Conservation (phyloP, 2,888 invertebrate genomes). For the Stomorhina lunata region DNA sequence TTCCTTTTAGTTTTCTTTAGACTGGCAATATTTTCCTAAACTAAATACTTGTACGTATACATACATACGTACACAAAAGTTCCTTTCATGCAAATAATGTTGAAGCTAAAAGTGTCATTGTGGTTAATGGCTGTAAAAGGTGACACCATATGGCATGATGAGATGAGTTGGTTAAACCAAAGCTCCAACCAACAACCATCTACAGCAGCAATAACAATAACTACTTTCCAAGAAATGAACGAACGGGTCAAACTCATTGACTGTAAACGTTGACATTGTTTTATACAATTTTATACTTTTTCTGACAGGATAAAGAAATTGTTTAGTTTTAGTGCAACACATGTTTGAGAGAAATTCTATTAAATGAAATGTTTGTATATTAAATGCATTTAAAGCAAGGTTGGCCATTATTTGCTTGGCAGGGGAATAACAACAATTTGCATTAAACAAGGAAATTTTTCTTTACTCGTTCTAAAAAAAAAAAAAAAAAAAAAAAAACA, state of each 20-base stretch:
- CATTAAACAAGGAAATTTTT: too few relatives aligned
- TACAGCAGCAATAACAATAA: background rate
- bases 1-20: slow-evolving; percentile 7
- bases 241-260: slow-evolving; percentile 63
- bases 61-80: background rate
- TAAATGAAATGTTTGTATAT: background rate
- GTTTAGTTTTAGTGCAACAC: slow-evolving; percentile 40
- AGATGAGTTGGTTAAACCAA: slow-evolving; percentile 45
- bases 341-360: slow-evolving; percentile 20
- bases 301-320: background rate
- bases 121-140: slow-evolving; percentile 64
- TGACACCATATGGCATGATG: slow-evolving; percentile 60
- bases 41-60: background rate
- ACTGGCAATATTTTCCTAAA: background rate
- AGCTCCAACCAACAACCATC: background rate
- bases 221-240: slow-evolving; percentile 8
- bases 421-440: too few relatives aligned
- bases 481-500: too few relatives aligned
- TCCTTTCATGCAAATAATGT: slow-evolving; percentile 59
- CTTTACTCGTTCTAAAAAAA: too few relatives aligned
- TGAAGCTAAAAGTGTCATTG: slow-evolving; percentile 56
- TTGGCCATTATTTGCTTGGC: too few relatives aligned
- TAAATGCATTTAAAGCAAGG: background rate
- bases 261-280: slow-evolving; percentile 32
- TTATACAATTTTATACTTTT: background rate